Base-by-base conservation (phyloP, 2,113 vertebrate genomes). In the Callaeas wilsoni region DNA sequence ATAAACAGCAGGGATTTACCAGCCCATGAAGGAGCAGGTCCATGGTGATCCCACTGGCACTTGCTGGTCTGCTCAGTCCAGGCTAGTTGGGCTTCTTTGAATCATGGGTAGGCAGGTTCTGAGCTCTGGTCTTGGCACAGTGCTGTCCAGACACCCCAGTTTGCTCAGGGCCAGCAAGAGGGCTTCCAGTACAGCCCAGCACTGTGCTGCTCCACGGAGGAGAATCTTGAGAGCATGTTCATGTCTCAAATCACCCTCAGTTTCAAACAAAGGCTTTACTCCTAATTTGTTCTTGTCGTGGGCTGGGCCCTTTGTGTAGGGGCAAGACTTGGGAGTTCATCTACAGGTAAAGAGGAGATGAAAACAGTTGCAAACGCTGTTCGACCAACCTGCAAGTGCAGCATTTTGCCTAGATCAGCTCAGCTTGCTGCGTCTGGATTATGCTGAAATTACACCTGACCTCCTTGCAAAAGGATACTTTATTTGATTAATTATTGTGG, bases 391-490 rank as follows among this genome's bases (percentile, higher is more conserved):
- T 64, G 37, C 29, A 52, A 83, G 19, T 13, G 52, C 78, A 77
- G 52, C 23, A 3, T 76, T 90, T 89, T 59, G 44, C 60, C 18
- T 14, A 20, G 49, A 39, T 44, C 56, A n/a, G 13, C 50, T 89
- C 74, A 47, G 55, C 30, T 55, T 84, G 32, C 57, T 71, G 37
- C 7, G 0, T 20, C 75, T 46, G 50, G 87, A 67, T 96, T 85
- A 71, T 55, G 78, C 84, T 96, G 94, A 97, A 96, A 96, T 95
- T 78, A 90, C 80, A 97, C 81, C 94, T 92, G 90, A 12, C n/a
- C 13, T 5, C 52, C 62, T 55, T 79, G 96, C 82, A 52, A 97
- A 81, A 44, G 35, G 93, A 97, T 95, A 63, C 86, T 90, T 93
- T 87, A 85, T 97, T 95, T 90, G 74, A 88, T 97, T 95, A 60